These are phyloP conservation scores for Coregonus clupeaformis DNA, from an alignment of 2,113 vertebrate species.

Conservation along the genomic window DNA sequence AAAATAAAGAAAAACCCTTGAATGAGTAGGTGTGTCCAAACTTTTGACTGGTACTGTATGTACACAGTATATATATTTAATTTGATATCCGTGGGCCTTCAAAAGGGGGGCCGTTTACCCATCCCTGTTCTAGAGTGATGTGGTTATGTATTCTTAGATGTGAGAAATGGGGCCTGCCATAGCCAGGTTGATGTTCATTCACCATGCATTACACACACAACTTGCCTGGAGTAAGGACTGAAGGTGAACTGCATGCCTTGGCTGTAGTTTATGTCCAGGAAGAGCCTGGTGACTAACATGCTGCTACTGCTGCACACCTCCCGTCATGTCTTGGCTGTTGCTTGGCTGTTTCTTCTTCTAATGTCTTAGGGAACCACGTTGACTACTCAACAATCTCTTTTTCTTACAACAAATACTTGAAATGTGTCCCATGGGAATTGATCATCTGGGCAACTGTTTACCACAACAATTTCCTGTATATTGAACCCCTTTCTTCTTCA, in stretches of 20 bases:
- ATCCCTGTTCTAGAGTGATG: too few species aligned
- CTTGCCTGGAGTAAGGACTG: neutral
- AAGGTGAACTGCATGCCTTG: neutral
- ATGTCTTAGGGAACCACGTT: neutral
- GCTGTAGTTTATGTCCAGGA: neutral
- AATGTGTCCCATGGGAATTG: neutral
- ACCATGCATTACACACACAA: neutral
- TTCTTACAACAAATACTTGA: neutral
- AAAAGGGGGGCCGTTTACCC: too few species aligned
- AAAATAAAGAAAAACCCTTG: too few species aligned
- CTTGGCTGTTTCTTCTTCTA: neutral
- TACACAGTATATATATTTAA: too few species aligned
- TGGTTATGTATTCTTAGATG: too few species aligned
- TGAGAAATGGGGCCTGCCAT: neutral
- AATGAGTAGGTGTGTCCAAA: too few species aligned
- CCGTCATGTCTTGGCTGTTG: neutral
- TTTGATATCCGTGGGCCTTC: too few species aligned
- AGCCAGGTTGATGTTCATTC: neutral
- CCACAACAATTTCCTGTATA: constrained; percentile 49
- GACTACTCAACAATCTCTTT: neutral
- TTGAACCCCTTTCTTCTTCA: constrained; percentile 69
- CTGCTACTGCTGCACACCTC: neutral
- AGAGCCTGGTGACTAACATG: neutral
- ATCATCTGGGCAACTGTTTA: constrained; percentile 24
- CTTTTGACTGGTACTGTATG: too few species aligned